Evolutionary conservation across 2,888 invertebrate genomes (phyloP).

Genomic region (Lutraria lutraria): DNA sequence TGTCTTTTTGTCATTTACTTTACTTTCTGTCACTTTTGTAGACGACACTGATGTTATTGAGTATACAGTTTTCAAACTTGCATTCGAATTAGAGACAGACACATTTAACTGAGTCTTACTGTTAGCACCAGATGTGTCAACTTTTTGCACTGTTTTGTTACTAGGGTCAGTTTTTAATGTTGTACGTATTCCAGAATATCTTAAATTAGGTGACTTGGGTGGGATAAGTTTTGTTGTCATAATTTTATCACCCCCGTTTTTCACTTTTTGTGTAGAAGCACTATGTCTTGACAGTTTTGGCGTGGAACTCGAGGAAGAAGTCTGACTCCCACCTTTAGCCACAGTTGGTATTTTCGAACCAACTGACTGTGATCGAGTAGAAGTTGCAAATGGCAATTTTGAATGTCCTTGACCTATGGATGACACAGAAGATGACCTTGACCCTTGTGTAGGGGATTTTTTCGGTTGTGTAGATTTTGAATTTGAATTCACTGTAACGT

Average conservation of each 20-base stretch:
- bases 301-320: not conserved
- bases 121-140: constrained; percentile 28
- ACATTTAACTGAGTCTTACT: constrained; percentile 20
- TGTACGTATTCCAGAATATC: constrained; percentile 63
- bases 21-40: constrained; percentile 31
- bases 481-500: constrained; percentile 30
- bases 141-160: constrained; percentile 28
- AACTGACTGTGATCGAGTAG: constrained; percentile 51
- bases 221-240: constrained; percentile 52
- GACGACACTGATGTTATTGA: constrained; percentile 43
- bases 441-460: constrained; percentile 26
- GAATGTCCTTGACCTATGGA: constrained; percentile 52
- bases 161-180: constrained; percentile 57
- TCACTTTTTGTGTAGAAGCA: constrained; percentile 1
- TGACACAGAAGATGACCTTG: constrained; percentile 54
- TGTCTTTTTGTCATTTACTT: constrained; percentile 36
- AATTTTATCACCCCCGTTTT: constrained; percentile 10
- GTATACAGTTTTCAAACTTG: constrained; percentile 53
- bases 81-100: constrained; percentile 6
- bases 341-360: constrained; percentile 59
- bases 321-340: constrained; percentile 26
- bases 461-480: constrained; percentile 37
- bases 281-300: constrained; percentile 7
- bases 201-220: constrained; percentile 56
- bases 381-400: constrained; percentile 52